Evolutionary conservation across 2,797 vertebrate genomes (phyloP).

Genomic region (Helicolenus hilgendorfi): DNA sequence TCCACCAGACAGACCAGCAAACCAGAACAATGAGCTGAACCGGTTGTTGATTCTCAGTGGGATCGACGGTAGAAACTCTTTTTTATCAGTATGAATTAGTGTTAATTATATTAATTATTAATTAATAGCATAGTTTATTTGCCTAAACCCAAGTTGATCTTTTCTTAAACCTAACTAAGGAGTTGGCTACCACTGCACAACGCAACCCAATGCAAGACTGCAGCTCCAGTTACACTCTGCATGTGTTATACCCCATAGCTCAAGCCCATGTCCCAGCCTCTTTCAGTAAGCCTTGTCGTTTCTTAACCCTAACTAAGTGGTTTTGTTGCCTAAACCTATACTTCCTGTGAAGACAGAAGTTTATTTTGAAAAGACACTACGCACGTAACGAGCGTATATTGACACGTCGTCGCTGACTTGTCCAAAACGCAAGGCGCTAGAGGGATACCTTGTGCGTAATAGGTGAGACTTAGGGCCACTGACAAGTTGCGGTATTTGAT

Average conservation of each 20-base stretch:
- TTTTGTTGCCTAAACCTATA: not conserved
- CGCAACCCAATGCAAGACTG: too few relatives aligned
- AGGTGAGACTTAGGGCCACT: not conserved
- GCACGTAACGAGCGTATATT: accelerated
- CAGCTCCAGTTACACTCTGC: too few relatives aligned
- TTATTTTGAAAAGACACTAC: not conserved
- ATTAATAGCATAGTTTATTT: not conserved
- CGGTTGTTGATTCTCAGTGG: not conserved
- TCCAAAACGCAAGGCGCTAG: not conserved
- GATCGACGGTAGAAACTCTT: not conserved
- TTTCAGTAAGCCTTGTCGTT: not conserved
- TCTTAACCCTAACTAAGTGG: not conserved
- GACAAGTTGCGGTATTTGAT: not conserved
- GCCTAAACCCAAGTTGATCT: too few relatives aligned
- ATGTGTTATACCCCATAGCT: too few relatives aligned
- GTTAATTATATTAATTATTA: not conserved
- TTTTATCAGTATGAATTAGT: not conserved
- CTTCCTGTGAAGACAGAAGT: not conserved
- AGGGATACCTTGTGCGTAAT: not conserved
- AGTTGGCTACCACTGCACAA: not conserved
- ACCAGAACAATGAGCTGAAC: not conserved
- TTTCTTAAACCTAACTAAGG: too few relatives aligned
- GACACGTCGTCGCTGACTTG: not conserved
- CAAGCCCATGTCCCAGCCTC: too few relatives aligned
- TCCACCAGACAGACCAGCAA: not conserved